These are phyloP conservation scores for Ceyx cyanopectus DNA, from an alignment of 2,113 vertebrate genomes.

Conservation along the genomic window DNA sequence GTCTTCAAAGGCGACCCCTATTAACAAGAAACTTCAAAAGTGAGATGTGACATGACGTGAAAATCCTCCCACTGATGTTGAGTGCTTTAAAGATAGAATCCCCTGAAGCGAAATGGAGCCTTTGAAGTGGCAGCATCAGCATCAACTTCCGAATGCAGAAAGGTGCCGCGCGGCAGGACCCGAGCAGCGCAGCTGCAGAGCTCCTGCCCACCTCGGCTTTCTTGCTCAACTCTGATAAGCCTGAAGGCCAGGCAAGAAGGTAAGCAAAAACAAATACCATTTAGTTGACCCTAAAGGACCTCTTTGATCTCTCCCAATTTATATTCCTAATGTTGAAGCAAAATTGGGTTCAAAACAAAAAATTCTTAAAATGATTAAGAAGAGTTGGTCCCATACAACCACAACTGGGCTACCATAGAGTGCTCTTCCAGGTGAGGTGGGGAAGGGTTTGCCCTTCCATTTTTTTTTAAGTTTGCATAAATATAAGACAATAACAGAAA, in stretches of 20 bases:
- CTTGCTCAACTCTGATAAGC: background rate
- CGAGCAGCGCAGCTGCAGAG: background rate
- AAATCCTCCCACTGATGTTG: constrained; percentile 64
- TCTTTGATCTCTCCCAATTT: constrained; percentile 19
- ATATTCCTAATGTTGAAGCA: background rate
- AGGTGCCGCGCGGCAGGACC: background rate
- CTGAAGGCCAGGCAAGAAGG: background rate
- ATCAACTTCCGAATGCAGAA: constrained; percentile 40
- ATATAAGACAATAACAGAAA: background rate
- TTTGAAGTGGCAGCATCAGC: constrained; percentile 70
- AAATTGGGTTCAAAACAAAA: background rate
- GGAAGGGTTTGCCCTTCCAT: background rate
- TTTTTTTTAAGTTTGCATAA: background rate
- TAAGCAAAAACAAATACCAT: background rate
- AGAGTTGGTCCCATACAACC: background rate
- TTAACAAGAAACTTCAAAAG: constrained; percentile 73
- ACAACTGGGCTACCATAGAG: background rate
- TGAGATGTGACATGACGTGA: constrained; percentile 61
- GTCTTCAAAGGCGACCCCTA: constrained; percentile 67
- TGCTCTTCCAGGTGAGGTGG: background rate
- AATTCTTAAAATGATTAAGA: background rate
- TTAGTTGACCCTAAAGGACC: background rate
- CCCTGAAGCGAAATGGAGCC: constrained; percentile 62
- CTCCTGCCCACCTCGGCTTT: background rate
- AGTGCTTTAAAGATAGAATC: constrained; percentile 65